phyloP scores from a whole-genome alignment of 2,888 invertebrate genomes.

The Drosophila mayaguana region DNA sequence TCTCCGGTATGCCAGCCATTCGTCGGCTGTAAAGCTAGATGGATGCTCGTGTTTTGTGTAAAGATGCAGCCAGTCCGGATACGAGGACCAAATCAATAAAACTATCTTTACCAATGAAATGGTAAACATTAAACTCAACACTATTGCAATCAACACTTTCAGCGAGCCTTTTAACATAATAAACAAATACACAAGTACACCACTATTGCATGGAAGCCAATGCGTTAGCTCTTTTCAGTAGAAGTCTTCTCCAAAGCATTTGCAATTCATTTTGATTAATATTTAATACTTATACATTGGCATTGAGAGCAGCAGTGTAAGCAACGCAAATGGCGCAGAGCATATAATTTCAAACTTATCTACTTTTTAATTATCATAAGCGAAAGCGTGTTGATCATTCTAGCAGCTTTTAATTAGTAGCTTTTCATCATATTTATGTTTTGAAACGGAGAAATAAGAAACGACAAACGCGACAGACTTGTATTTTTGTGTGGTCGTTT shows the following conservation, averaged over 20 bases:
- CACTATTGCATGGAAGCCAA: conserved; percentile 4
- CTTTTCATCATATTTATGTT: conserved; percentile 22
- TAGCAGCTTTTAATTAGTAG: conserved; percentile 2
- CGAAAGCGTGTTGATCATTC: neutral
- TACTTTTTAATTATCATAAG: neutral
- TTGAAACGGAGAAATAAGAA: conserved; percentile 23
- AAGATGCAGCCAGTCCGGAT: conserved; percentile 66
- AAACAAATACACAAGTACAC: conserved; percentile 36
- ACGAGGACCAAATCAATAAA: conserved; percentile 85
- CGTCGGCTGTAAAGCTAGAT: conserved; percentile 87
- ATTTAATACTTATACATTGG: conserved; percentile 49
- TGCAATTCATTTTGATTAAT: conserved; percentile 41
- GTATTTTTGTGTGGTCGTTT: conserved; percentile 22
- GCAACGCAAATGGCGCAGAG: conserved; percentile 6
- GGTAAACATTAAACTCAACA: conserved; percentile 86
- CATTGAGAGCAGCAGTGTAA: conserved; percentile 15
- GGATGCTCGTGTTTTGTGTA: conserved; percentile 81
- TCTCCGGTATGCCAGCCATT: conserved; percentile 91
- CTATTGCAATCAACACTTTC: conserved; percentile 85
- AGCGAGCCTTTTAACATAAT: conserved; percentile 83
- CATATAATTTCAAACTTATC: conserved; percentile 7
- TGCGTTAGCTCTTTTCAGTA: conserved; percentile 3
- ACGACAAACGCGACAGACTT: conserved; percentile 16
- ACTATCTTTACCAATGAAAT: conserved; percentile 85
- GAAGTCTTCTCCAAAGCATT: neutral